Evolutionary conservation across 2,797 vertebrate genomes (phyloP), one percentile per base, ranked within the genome.

Genomic region (Macropodus opercularis): DNA sequence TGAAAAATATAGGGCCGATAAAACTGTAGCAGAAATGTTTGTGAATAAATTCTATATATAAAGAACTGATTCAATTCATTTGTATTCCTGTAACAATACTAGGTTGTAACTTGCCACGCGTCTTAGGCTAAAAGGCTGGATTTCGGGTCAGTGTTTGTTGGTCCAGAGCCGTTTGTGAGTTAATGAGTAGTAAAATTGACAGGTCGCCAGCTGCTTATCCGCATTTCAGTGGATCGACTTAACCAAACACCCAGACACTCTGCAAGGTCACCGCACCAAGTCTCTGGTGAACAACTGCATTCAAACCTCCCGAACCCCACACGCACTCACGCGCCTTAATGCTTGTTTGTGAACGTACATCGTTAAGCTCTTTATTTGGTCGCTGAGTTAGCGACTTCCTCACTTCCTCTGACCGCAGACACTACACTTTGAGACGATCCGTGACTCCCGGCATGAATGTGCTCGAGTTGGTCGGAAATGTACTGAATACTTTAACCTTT

Each of bases 101-200:
- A n/a, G n/a, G n/a, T n/a, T n/a, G n/a, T n/a, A n/a, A n/a, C n/a
- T n/a, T n/a, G n/a, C n/a, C n/a, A n/a, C n/a, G n/a, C n/a, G 35
- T 29, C 63, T 18, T 29, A 19, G 5, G 5, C 29, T 9, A 22
- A 63, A 55, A 35, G 5, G 4, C 34, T 38, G 12, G 19, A 23
- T n/a, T 74, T 44, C 3, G 17, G 56, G 31, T 61, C 34, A 10
- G 32, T 52, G 52, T 51, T 14, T 79, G 72, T 85, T 81, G 81
- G 63, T 59, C 34, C 53, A 53, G 40, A 39, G 50, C 54, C 58
- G 60, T 60, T 67, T 54, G 60, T 41, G 32, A 41, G 84, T 88
- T 83, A 87, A 90, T 88, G 55, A 84, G 78, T 87, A 77, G 83
- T 75, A 52, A 66, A 66, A 12, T 23, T 40, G 54, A 56, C 48